Evolutionary conservation across 2,797 vertebrate species (phyloP).

Genomic region (Oreonectes daqikongensis): DNA sequence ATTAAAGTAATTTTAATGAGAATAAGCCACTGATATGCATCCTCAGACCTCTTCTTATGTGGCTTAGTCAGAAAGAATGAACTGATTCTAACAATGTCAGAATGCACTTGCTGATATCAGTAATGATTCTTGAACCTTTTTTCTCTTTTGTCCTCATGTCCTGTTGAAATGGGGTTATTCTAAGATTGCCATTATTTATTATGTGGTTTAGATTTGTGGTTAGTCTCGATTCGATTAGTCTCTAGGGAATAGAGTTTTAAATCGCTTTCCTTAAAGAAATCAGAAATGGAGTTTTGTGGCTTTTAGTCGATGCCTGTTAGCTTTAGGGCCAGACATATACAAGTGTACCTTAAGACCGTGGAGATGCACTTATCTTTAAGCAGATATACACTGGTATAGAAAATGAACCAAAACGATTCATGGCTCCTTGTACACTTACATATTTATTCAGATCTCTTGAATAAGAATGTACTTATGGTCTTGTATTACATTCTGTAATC

Average conservation of each 20-base stretch:
- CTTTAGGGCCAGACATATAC: not conserved
- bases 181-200: conserved; percentile 21
- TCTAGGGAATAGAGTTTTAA: not conserved
- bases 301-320: not conserved
- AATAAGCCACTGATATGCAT: conserved; percentile 42
- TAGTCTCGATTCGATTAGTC: conserved; percentile 26
- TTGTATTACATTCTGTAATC: too few relatives aligned
- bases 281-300: not conserved
- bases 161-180: conserved; percentile 21
- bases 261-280: not conserved
- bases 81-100: too few relatives aligned
- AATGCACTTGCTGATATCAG: not conserved
- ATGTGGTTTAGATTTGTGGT: conserved; percentile 28
- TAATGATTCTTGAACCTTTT: not conserved
- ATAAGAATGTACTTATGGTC: too few relatives aligned
- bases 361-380: too few relatives aligned
- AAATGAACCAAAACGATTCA: too few relatives aligned
- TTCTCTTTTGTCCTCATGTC: not conserved
- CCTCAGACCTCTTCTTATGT: conserved; percentile 3
- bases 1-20: conserved; percentile 47
- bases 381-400: too few relatives aligned
- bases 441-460: too few relatives aligned
- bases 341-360: not conserved
- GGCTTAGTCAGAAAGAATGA: conserved; percentile 14
- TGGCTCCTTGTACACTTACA: too few relatives aligned